phyloP scores from a whole-genome alignment of 2,888 invertebrate genomes.

The Nemurella pictetii region DNA sequence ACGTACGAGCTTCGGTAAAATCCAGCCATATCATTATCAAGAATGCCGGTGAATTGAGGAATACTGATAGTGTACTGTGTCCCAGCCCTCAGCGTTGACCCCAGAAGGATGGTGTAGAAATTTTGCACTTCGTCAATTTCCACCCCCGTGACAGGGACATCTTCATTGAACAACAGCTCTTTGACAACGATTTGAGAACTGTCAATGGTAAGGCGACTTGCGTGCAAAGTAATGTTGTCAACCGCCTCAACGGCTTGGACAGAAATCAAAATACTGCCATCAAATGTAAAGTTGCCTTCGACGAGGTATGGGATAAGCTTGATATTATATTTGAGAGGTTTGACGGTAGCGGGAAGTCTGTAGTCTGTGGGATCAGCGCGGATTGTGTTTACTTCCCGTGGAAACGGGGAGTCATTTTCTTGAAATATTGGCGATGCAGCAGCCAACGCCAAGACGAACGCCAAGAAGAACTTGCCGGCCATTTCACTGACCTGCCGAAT shows the following conservation, averaged over 20 bases:
- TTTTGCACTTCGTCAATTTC: not conserved
- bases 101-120: slow-evolving; percentile 65
- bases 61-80: slow-evolving; percentile 33
- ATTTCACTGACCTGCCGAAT: not conserved
- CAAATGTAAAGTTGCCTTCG: slow-evolving; percentile 33
- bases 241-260: slow-evolving; percentile 52
- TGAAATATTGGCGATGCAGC: not conserved
- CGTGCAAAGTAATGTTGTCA: slow-evolving; percentile 45
- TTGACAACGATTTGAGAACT: not conserved
- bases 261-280: slow-evolving; percentile 25
- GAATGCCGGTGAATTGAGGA: slow-evolving; percentile 36
- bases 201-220: slow-evolving; percentile 31
- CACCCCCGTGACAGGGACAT: not conserved
- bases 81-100: not conserved
- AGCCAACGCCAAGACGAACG: not conserved
- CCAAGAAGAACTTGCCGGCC: not conserved
- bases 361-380: slow-evolving; percentile 1
- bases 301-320: slow-evolving; percentile 33
- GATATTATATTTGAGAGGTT: slow-evolving; percentile 34
- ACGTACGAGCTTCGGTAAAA: slow-evolving; percentile 34
- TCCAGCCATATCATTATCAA: slow-evolving; percentile 42
- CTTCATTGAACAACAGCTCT: not conserved
- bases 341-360: slow-evolving; percentile 29
- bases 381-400: not conserved
- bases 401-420: slow-evolving; percentile 3